These are phyloP conservation scores for Toxostoma redivivum DNA, from an alignment of 2,113 vertebrate genomes.

Conservation along the genomic window DNA sequence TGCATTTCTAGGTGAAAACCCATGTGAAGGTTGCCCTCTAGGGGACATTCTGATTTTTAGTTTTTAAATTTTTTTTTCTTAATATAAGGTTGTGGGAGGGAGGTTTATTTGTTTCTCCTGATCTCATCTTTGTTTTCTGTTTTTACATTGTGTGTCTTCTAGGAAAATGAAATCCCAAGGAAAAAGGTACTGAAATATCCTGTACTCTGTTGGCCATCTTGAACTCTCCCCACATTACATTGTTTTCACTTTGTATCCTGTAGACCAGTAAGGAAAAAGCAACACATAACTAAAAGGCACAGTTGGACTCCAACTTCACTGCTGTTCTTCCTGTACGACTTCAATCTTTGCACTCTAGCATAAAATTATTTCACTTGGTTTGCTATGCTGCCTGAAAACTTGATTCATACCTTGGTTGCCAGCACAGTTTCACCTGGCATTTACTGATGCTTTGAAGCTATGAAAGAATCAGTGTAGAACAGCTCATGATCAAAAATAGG, in stretches of 20 bases:
- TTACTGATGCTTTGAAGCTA: neutral
- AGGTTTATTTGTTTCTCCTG: neutral
- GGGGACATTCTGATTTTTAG: neutral
- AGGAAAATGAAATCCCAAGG: neutral
- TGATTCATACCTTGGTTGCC: neutral
- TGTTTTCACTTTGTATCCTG: neutral
- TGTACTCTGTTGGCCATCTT: neutral
- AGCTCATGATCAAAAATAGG: neutral
- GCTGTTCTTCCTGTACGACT: neutral
- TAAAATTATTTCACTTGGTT: neutral
- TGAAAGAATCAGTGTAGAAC: neutral
- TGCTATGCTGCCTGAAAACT: neutral
- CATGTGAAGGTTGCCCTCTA: slow-evolving; percentile 4
- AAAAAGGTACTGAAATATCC: neutral
- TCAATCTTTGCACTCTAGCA: neutral
- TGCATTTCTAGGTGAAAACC: neutral
- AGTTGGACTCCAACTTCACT: neutral
- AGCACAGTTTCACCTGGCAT: neutral
- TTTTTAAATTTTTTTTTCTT: neutral
- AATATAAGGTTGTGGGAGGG: neutral
- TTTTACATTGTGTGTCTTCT: neutral
- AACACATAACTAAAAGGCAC: neutral
- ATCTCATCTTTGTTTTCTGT: neutral
- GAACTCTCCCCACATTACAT: neutral
- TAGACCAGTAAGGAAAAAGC: neutral